Base-by-base conservation (phyloP, 2,888 invertebrate genomes). In the Eudasyphora cyanicolor region DNA sequence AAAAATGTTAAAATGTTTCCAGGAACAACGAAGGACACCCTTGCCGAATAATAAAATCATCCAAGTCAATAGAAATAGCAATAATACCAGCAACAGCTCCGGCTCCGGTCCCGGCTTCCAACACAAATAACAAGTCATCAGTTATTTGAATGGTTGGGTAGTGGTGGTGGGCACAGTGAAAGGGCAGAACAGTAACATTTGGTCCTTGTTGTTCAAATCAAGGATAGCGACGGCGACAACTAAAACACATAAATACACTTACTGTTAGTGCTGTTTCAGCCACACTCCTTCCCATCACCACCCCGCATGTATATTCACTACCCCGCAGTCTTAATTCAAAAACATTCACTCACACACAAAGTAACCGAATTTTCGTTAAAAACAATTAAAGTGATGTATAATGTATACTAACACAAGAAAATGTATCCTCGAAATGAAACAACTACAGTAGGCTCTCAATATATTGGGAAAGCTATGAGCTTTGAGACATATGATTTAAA, bases 1-100 rank as follows among this genome's bases (percentile, higher is more conserved):
- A 78, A 78, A 78, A 38, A 79, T 79, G 74, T 57, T 79, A 74
- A 69, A 74, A 69, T 67, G 42, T 74, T 42, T 42, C 38, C 64
- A 21, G n/a, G n/a, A n/a, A 42, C 35, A 79, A 67, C 79, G n/a
- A 60, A 69, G 45, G 24, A 35, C n/a, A 17, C 19, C 29, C 24
- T 12, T 24, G 29, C 24, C 57, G 17, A 42, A 67, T 19, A 67
- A 67, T n/a, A 24, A 24, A 67, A 67, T 17, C 19, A 57, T 5
- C 24, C 27, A 67, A 67, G 17, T 24, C 57, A 62, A 60, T 19
- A 19, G 12, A 8, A 51, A 49, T 24, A 19, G 12, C n/a, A 51
- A 49, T 24, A 38, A 21, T 5, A 38, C 60, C 57, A 69, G 38
- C 54, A 51, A 27, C 64, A 35, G 64, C 35, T 35, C 19, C n/a